Evolutionary conservation across 2,113 vertebrate species (phyloP), one percentile per base, ranked within the genome.

Genomic region (Aphyosemion australe): DNA sequence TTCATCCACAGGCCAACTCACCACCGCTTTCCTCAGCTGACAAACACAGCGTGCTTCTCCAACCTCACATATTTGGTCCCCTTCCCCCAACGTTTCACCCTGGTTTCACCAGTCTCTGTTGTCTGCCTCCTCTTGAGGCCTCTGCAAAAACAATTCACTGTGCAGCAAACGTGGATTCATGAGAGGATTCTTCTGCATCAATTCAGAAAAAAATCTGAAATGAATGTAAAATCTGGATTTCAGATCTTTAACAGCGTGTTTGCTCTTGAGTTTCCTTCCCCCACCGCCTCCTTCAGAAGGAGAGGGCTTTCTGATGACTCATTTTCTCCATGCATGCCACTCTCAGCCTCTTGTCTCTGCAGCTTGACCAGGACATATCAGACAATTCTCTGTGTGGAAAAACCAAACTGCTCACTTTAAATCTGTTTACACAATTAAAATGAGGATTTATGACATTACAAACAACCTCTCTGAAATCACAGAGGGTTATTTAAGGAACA

Each of bases 231-330:
- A 60, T 56, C 19, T 68, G 48, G 11, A 37, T 58, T 56, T 52
- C 1, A 39, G 19, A 12, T 1, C 8, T 19, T 13, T 4, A 18
- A 47, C 18, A 53, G 9, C 20, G 31, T 12, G 14, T 14, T 39
- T 31, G 37, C 18, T 5, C 19, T 53, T n/a, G 43, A 43, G 39
- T 67, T 60, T 45, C 31, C 46, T 11, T 15, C 39, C 26, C 51
- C 15, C 16, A 19, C 26, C 4, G 6, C n/a, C 61, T 74, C 48
- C 21, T 43, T 16, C 12, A 26, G 16, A 63, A 58, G 4, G 16
- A 61, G 47, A 31, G 26, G 26, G 21, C 26, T 74, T 85, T 58
- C 37, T 57, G 57, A 77, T 93, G 89, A 92, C 82, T 93, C 86
- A 88, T 62, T 72, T 77, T 87, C 74, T 89, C 90, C 83, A 19